These are phyloP conservation scores for Physella acuta DNA, from an alignment of 1,140 invertebrate species.

Conservation along the genomic window DNA sequence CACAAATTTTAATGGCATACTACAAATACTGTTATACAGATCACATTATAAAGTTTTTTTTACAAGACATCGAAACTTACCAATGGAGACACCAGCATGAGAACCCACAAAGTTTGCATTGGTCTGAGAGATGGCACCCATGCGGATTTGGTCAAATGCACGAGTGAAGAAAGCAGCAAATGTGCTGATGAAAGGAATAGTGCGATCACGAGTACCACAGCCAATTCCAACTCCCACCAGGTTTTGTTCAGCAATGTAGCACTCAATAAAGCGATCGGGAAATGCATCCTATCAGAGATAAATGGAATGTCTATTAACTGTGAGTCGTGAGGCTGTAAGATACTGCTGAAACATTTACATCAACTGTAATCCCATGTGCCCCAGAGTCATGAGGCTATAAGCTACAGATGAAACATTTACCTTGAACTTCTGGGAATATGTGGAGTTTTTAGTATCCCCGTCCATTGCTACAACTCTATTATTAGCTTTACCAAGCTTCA, in stretches of 20 bases:
- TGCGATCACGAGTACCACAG: slow-evolving; percentile 79
- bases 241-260: slow-evolving; percentile 99
- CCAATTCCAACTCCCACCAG: slow-evolving; percentile 95
- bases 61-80: slow-evolving; percentile 54
- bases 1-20: too few relatives aligned
- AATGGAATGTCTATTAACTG: not conserved
- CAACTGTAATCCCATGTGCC: too few relatives aligned
- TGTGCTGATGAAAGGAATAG: slow-evolving; percentile 90
- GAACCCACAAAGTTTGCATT: slow-evolving; percentile 95
- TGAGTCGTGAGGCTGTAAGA: not conserved
- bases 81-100: slow-evolving; percentile 90
- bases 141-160: slow-evolving; percentile 94
- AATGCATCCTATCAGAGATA: slow-evolving; percentile 51
- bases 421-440: slow-evolving; percentile 90
- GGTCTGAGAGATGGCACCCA: slow-evolving; percentile 98
- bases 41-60: too few relatives aligned
- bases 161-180: slow-evolving; percentile 97
- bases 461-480: slow-evolving; percentile 86
- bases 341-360: too few relatives aligned
- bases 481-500: slow-evolving; percentile 83
- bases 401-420: slow-evolving; percentile 43
- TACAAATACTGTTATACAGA: too few relatives aligned
- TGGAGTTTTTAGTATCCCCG: slow-evolving; percentile 98
- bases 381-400: too few relatives aligned
- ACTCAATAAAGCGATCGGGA: slow-evolving; percentile 86